Evolutionary conservation across 2,888 invertebrate genomes (phyloP).

Genomic region (Lobophora halterata): DNA sequence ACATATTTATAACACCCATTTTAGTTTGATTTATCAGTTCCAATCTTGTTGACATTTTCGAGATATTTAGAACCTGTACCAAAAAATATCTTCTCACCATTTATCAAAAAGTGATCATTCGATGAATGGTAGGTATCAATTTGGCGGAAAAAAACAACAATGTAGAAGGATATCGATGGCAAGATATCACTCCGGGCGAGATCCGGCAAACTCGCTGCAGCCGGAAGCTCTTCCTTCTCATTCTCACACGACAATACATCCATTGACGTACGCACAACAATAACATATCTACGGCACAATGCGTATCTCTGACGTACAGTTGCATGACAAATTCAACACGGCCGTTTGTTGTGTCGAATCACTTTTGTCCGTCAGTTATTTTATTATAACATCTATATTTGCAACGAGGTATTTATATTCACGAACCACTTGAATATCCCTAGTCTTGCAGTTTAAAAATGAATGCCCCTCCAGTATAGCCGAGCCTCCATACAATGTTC

Average conservation of each 20-base stretch:
- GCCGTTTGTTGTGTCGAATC: slow-evolving; percentile 60
- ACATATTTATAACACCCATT: too few relatives aligned
- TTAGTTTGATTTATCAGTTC: too few relatives aligned
- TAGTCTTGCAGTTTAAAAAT: too few relatives aligned
- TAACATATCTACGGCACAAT: too few relatives aligned
- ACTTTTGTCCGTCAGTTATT: slow-evolving; percentile 62
- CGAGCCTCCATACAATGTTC: too few relatives aligned
- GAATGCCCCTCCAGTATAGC: too few relatives aligned
- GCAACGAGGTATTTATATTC: too few relatives aligned
- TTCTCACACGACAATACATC: slow-evolving; percentile 66
- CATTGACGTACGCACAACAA: too few relatives aligned
- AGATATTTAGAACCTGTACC: too few relatives aligned
- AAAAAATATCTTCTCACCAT: slow-evolving; percentile 19
- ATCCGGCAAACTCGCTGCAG: slow-evolving; percentile 44
- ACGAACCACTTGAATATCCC: too few relatives aligned
- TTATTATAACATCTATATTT: slow-evolving; percentile 65
- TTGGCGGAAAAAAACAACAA: slow-evolving; percentile 53
- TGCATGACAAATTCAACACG: slow-evolving; percentile 77
- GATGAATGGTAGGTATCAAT: slow-evolving; percentile 38
- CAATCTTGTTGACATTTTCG: too few relatives aligned
- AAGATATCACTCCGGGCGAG: slow-evolving; percentile 69
- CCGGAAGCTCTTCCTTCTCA: slow-evolving; percentile 78
- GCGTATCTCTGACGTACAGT: too few relatives aligned
- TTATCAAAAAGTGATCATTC: slow-evolving; percentile 37
- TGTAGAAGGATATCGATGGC: slow-evolving; percentile 63